A percentile compares a stretch with the other conserved stretches of the same genome.
Evolutionary conservation across 2,797 vertebrate species (phyloP).

Genomic region (Sandelia bainsii): DNA sequence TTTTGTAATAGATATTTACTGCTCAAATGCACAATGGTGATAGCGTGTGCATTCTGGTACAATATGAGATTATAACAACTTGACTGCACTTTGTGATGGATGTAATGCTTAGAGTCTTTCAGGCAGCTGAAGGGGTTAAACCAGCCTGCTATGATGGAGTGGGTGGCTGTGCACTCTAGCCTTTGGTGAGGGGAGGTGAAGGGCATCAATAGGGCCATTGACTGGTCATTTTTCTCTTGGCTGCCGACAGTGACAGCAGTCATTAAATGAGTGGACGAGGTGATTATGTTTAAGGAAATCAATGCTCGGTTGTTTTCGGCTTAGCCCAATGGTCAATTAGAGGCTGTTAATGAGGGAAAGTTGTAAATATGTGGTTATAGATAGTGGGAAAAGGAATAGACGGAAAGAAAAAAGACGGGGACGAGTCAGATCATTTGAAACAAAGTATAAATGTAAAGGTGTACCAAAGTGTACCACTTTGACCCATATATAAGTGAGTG

Average conservation of each 20-base stretch:
- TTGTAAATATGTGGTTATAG: slow-evolving; percentile 51
- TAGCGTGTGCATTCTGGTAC: slow-evolving; percentile 21
- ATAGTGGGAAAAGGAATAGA: slow-evolving; percentile 15
- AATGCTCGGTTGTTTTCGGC: slow-evolving; percentile 81
- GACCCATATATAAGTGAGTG: no score
- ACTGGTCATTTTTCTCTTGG: slow-evolving; percentile 80
- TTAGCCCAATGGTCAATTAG: slow-evolving; percentile 83
- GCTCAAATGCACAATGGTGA: slow-evolving; percentile 33
- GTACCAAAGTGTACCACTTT: no score
- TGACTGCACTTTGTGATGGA: slow-evolving; percentile 70
- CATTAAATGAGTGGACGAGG: slow-evolving; percentile 81
- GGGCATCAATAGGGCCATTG: slow-evolving; percentile 77
- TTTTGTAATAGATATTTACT: slow-evolving; percentile 24
- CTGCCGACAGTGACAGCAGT: slow-evolving; percentile 76
- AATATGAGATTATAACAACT: slow-evolving; percentile 36
- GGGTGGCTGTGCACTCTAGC: slow-evolving; percentile 70
- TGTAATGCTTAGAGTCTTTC: slow-evolving; percentile 72
- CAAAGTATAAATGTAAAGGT: no score
- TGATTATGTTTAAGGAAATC: slow-evolving; percentile 85
- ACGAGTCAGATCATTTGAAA: neutral
- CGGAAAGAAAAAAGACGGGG: neutral
- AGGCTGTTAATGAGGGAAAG: slow-evolving; percentile 76
- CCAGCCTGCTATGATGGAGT: slow-evolving; percentile 77
- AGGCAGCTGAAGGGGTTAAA: slow-evolving; percentile 76
- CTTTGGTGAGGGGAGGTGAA: slow-evolving; percentile 81